These are phyloP conservation scores for Rhopilema esculentum DNA, from an alignment of 30 jellyfish, hydroid and myxozoan species.

Conservation along the genomic window DNA sequence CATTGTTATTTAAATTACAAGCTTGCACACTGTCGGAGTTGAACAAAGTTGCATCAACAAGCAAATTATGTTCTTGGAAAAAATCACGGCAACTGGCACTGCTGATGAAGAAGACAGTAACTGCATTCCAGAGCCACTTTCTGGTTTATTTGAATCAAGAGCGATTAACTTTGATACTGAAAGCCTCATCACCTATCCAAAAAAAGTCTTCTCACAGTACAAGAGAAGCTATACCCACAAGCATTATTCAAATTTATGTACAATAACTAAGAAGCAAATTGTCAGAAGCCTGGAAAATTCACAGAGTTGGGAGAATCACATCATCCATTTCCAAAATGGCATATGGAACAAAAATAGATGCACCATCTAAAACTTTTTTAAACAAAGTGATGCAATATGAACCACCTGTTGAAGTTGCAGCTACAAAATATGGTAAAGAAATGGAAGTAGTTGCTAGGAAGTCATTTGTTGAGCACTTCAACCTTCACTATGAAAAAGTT, in stretches of 20 bases:
- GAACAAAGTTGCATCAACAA: constrained; percentile 42
- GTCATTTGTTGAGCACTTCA: too few species aligned
- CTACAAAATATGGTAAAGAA: too few species aligned
- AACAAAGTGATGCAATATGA: constrained; percentile 28
- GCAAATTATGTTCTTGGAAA: constrained; percentile 49
- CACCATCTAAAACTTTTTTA: constrained; percentile 23
- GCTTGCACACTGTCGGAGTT: constrained; percentile 39
- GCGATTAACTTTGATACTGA: constrained; percentile 7
- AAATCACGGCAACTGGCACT: constrained; percentile 17
- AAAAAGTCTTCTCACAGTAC: constrained; percentile 5
- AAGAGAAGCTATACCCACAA: constrained; percentile 4
- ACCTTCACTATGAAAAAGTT: constrained; percentile 1
- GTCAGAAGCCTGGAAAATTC: constrained; percentile 33
- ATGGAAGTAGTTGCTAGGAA: too few species aligned
- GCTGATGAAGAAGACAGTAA: constrained; percentile 31
- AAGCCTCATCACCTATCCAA: background rate
- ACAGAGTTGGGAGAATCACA: constrained; percentile 47
- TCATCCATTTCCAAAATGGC: constrained; percentile 46
- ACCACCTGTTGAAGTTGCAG: constrained; percentile 19
- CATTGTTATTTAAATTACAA: constrained; percentile 33
- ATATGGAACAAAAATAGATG: constrained; percentile 24
- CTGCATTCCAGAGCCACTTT: constrained; percentile 58
- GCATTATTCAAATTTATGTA: constrained; percentile 20
- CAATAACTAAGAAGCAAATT: constrained; percentile 29
- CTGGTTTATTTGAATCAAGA: constrained; percentile 20